A percentile compares a stretch with the other conserved stretches of the same genome.
Conservation (phyloP, 2,888 invertebrate genomes). For the Teleogryllus oceanicus region DNA sequence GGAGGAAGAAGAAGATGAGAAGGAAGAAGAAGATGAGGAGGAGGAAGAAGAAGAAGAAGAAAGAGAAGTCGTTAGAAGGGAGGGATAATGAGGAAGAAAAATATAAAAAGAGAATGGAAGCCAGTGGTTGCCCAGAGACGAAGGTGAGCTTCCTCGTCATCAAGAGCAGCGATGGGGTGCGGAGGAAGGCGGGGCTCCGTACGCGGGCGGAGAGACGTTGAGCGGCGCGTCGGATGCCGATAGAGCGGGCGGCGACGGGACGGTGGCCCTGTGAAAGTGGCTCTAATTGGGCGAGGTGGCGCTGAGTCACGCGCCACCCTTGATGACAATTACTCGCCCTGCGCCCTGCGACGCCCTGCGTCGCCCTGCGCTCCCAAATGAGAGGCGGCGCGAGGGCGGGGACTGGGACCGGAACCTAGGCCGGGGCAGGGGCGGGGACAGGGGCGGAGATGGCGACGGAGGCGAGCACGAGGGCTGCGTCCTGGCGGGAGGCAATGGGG, state of each 20-base stretch:
- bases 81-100: no score
- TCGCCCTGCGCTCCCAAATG: not conserved
- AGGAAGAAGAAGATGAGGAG: no score
- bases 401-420: not conserved
- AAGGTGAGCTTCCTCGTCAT: no score
- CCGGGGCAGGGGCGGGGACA: not conserved
- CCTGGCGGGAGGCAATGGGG: no score
- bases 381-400: not conserved
- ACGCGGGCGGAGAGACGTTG: no score
- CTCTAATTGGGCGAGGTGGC: not conserved
- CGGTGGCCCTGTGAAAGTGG: not conserved
- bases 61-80: no score
- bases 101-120: no score
- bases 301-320: conserved; percentile 4
- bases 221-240: not conserved
- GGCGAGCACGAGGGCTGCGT: not conserved
- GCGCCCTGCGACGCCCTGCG: not conserved
- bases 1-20: no score
- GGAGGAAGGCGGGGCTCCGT: no score
- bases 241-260: not conserved
- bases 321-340: not conserved
- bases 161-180: no score
- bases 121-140: no score
- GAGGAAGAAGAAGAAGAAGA: no score
- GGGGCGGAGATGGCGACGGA: not conserved